These are phyloP conservation scores for Argyresthia albistria DNA, from an alignment of 2,888 invertebrate genomes.

Conservation along the genomic window DNA sequence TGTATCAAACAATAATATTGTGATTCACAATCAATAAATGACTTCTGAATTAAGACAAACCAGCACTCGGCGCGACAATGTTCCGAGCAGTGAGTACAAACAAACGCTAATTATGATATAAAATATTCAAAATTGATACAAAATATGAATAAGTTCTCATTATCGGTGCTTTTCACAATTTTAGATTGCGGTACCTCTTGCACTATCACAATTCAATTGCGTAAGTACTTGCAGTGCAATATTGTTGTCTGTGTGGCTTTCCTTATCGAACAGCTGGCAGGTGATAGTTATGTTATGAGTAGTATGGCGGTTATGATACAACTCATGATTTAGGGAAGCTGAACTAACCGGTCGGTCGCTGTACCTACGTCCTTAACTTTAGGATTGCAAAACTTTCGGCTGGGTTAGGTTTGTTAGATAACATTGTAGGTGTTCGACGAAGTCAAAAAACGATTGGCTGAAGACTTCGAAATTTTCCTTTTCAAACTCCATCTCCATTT, in stretches of 20 bases:
- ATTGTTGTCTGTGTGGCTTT: not conserved
- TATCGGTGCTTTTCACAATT: constrained; percentile 48
- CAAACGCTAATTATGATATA: constrained; percentile 6
- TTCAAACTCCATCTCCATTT: too few relatives aligned
- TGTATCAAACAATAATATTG: not conserved
- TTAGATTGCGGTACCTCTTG: constrained; percentile 67
- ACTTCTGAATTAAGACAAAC: constrained; percentile 44
- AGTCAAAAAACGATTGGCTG: too few relatives aligned
- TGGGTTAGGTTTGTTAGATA: too few relatives aligned
- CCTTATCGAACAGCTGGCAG: too few relatives aligned
- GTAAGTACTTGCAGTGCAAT: constrained; percentile 39
- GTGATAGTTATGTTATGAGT: not conserved
- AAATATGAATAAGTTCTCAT: constrained; percentile 16
- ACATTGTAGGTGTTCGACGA: too few relatives aligned
- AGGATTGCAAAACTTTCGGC: too few relatives aligned
- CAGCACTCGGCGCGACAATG: constrained; percentile 57
- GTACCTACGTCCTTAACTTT: not conserved
- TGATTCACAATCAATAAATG: constrained; percentile 24
- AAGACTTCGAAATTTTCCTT: too few relatives aligned
- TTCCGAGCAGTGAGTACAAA: constrained; percentile 61
- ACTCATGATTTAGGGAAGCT: not conserved
- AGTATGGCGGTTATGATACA: not conserved
- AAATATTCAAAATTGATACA: not conserved
- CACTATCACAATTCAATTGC: constrained; percentile 67
- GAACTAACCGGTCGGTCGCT: not conserved